phyloP scores from a whole-genome alignment of 2,113 vertebrate genomes.

The Arvicanthis niloticus region DNA sequence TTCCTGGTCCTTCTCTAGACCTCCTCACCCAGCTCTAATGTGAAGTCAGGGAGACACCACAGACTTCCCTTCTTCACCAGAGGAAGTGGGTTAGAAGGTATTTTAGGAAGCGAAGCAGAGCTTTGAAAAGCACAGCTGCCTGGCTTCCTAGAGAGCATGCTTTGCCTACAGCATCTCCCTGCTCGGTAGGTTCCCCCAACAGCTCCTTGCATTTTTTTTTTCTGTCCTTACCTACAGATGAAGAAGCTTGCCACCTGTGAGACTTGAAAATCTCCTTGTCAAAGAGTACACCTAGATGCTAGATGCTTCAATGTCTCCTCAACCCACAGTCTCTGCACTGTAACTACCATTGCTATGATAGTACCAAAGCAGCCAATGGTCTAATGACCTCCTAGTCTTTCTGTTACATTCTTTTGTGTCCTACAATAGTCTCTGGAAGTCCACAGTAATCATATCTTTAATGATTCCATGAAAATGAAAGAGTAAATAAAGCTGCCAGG shows the following conservation, averaged over 20 bases:
- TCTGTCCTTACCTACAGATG: background rate
- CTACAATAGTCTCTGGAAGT: background rate
- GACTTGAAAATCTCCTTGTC: background rate
- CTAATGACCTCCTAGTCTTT: background rate
- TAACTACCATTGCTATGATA: accelerated
- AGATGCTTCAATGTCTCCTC: background rate
- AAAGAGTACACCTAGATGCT: background rate
- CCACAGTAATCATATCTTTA: background rate
- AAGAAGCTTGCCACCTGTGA: background rate
- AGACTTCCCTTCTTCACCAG: background rate
- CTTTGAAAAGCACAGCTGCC: background rate
- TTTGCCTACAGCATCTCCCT: accelerated
- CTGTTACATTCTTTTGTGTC: background rate
- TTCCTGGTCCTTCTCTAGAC: accelerated
- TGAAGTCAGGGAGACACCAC: background rate
- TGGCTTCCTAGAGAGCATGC: background rate
- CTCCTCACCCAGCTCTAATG: background rate
- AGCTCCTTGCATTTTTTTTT: background rate
- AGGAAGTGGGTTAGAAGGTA: background rate
- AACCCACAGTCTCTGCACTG: background rate
- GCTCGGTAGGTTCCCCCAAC: accelerated
- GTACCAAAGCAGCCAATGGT: background rate
- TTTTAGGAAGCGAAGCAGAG: constrained; percentile 10
- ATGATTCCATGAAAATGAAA: background rate
- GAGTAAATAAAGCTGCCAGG: background rate